Conservation (phyloP, 2,888 invertebrate genomes). For the Athrips mouffetella region DNA sequence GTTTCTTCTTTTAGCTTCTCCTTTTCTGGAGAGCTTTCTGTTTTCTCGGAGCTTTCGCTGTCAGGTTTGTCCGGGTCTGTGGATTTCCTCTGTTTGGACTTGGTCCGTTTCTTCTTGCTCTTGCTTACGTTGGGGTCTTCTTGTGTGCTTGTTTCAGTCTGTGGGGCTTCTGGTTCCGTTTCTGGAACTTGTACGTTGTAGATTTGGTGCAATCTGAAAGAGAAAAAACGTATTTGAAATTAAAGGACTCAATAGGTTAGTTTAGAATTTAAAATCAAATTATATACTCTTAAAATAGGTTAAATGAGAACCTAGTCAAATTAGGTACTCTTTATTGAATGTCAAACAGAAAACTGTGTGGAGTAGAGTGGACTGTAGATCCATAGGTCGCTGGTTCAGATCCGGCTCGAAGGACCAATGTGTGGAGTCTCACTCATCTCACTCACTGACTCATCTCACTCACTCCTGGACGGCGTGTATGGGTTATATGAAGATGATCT, state of each 20-base stretch:
- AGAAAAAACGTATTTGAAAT: not conserved
- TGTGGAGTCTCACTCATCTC: no score
- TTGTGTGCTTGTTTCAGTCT: not conserved
- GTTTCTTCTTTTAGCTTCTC: slow-evolving; percentile 39
- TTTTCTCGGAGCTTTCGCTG: slow-evolving; percentile 52
- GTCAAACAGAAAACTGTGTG: no score
- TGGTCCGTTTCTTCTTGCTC: slow-evolving; percentile 58
- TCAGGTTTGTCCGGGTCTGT: slow-evolving; percentile 56
- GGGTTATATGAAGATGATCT: no score
- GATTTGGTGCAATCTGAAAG: slow-evolving; percentile 83
- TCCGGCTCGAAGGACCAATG: no score
- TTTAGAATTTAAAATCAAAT: no score
- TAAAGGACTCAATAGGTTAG: not conserved
- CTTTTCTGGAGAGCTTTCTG: slow-evolving; percentile 60
- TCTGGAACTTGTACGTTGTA: slow-evolving; percentile 83
- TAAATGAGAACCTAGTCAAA: no score
- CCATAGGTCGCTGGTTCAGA: no score
- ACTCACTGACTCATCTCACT: no score
- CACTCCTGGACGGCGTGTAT: no score
- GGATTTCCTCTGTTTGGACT: slow-evolving; percentile 63
- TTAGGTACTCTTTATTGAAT: no score
- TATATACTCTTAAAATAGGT: no score
- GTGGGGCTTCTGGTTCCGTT: not conserved
- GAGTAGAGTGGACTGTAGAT: no score
- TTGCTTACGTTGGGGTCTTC: slow-evolving; percentile 46